Base-by-base conservation (phyloP, 2,113 vertebrate species). In the Myrmecobius fasciatus region DNA sequence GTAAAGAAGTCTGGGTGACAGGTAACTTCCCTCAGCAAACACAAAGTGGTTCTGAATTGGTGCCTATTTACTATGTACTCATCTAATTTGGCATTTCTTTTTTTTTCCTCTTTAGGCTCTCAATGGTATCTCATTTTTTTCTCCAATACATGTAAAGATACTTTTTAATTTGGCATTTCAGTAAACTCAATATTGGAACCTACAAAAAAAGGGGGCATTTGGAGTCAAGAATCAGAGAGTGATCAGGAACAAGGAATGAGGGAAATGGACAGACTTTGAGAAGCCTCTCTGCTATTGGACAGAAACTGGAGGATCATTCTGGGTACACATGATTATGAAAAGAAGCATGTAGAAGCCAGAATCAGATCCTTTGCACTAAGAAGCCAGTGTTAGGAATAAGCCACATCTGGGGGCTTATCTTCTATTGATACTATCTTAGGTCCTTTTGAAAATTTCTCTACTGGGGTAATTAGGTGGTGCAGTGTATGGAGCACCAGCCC, bases 361-460 rank as follows among this genome's bases (percentile, higher is more conserved):
- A 75, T 36, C 36, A n/a, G 56, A 31, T 31, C 28, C 31, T 67
- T 14, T 17, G 17, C 20, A 83, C 67, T 83, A 22, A 43, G n/a
- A 43, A 43, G 67, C 7, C 67, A 83, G 0, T 43, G 67, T 22
- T 83, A 43, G n/a, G 67, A 6, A 83, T 24, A 83, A n/a, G n/a
- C 17, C 67, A 43, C n/a, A 24, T 22, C 6, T 43, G n/a, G n/a
- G 67, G n/a, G 7, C 6, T n/a, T 83, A 5, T 43, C n/a, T 43
- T 83, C n/a, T 43, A 43, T 20, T n/a, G 12, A 83, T n/a, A 83
- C 36, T 0, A 6, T 22, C 31, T 0, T 0, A 31, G 9, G 2
- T 22, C 31, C 26, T 14, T 36, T 31, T 51, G 89, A 54, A 53
- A 89, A 8, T 43, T 52, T 52, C 4, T 14, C 43, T 43, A 10